Base-by-base conservation (phyloP, 2,797 vertebrate species). In the Trematomus bernacchii region DNA sequence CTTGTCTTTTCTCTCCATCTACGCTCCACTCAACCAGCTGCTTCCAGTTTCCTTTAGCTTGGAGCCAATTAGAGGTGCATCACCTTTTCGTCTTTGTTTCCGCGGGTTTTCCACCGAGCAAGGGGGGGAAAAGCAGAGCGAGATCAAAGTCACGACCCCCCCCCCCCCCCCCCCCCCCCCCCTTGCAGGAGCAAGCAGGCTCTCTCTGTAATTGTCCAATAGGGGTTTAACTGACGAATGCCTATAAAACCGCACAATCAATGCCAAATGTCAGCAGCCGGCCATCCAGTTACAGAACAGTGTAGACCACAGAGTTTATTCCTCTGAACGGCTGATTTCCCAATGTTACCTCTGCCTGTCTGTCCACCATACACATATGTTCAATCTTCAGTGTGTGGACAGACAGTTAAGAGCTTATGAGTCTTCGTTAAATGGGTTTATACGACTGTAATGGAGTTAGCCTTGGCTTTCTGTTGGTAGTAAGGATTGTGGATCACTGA, bases 61-160 rank as follows among this genome's bases (percentile, higher is more conserved):
- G 73, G 71, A 86, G 81, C 87, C 87, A 87, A 85, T 93, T 90
- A 92, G 79, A 77, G 74, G 79, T 57, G 83, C 91, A 88, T 89
- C 89, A 91, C 89, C 87, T 93, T 83, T 89, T 74, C 50, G 74
- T 79, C 80, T 91, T 79, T 85, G 76, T 82, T 80, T 86, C 60
- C 46, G 48, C 6, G 55, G 67, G 37, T 84, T 92, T 91, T 90
- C 62, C 59, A 75, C 80, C 58, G 33, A 88, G 81, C 59, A 44
- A 59, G 50, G 48, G 71, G 71, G 79, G 79, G 65, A 73, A 88
- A 88, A 79, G 75, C 66, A 48, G 62, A 60, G 51, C 57, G 47
- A 88, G 86, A 93, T 93, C 86, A 92, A 92, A 95, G 91, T 64
- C 71, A 12, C 11, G 2, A 23, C 66, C 80, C 73, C 75, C 72